Base-by-base conservation (phyloP, 23 tunicate genomes). In the Trididemnum miniatum region DNA sequence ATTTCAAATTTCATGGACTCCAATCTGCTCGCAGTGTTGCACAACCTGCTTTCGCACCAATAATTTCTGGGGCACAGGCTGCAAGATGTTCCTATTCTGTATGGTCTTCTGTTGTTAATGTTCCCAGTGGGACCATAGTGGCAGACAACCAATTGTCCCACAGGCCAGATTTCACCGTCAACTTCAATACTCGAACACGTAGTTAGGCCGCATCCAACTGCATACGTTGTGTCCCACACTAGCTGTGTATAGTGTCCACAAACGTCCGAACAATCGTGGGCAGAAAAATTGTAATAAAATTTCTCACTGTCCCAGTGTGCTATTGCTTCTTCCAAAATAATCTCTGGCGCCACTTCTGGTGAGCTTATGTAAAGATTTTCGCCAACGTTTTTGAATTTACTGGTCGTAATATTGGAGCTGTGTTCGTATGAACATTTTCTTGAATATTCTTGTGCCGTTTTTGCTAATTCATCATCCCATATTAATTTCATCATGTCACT, bases 371-470 rank as follows among this genome's bases (percentile, higher is more conserved):
- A 78, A 4, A 85, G 66, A 44, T 85, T 78, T 27, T 85, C 89
- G 1, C 89, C 89, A 3, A 85, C 69, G 31, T 51, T 23, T 7
- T 37, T 0, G 27, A 78, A 85, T 32, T 1, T 38, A 9, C 23
- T 15, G 24, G 71, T 64, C 25, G 71, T 15, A 7, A 64, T 84
- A 9, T 60, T 87, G 31, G 0, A 28, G 71, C 84, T 87, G 65
- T 88, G 94, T 50, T 51, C 77, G 72, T 74, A 88, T 15, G 83
- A 37, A 65, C 94, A 88, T 59, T 71, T 52, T 31, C 94, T 50
- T 20, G 94, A 82, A 66, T 88, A 88, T 26, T 66, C 80, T 32
- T 69, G 32, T 0, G 94, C 94, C 20, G 78, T 30, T 18, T 75
- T 50, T 31, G 50, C 87, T 20, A 88, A 79, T 1, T 63, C 72